phyloP scores from a whole-genome alignment of 2,888 invertebrate species.

The Trypoxylon attenuatum region DNA sequence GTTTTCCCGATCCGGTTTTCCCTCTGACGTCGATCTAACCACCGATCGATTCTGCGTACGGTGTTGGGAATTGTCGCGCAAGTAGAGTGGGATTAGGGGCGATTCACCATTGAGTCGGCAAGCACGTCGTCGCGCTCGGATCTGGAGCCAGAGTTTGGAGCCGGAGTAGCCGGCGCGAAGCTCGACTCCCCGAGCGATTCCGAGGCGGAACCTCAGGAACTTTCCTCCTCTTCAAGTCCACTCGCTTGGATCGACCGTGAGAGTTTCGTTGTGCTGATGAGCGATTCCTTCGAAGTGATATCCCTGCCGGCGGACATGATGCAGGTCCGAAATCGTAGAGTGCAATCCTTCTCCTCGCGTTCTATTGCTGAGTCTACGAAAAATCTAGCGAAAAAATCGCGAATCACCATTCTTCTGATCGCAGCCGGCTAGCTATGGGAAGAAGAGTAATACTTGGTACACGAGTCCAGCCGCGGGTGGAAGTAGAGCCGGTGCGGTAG shows the following conservation, averaged over 20 bases:
- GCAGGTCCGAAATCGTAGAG: constrained; percentile 70
- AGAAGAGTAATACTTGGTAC: constrained; percentile 92
- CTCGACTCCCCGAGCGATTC: constrained; percentile 53
- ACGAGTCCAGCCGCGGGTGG: constrained; percentile 78
- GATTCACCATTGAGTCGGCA: constrained; percentile 73
- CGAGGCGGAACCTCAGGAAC: constrained; percentile 45
- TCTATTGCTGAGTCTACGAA: too few species aligned
- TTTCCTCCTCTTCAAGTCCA: constrained; percentile 42
- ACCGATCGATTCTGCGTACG: too few species aligned
- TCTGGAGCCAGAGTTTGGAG: constrained; percentile 64
- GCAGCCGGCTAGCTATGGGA: constrained; percentile 92
- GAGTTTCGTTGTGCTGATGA: constrained; percentile 74
- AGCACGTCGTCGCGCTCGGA: constrained; percentile 71
- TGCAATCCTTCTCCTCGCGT: too few species aligned
- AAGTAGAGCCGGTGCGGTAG: constrained; percentile 68
- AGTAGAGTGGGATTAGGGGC: constrained; percentile 28
- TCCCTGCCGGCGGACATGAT: constrained; percentile 73
- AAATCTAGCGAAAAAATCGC: neutral
- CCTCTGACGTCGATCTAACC: too few species aligned
- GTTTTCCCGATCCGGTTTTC: too few species aligned
- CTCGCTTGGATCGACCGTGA: constrained; percentile 56
- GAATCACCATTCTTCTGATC: constrained; percentile 34
- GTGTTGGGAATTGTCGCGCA: constrained; percentile 20
- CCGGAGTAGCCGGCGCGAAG: constrained; percentile 49
- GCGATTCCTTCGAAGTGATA: constrained; percentile 73